Base-by-base conservation (phyloP, 2,888 invertebrate genomes). In the Zootermopsis nevadensis region DNA sequence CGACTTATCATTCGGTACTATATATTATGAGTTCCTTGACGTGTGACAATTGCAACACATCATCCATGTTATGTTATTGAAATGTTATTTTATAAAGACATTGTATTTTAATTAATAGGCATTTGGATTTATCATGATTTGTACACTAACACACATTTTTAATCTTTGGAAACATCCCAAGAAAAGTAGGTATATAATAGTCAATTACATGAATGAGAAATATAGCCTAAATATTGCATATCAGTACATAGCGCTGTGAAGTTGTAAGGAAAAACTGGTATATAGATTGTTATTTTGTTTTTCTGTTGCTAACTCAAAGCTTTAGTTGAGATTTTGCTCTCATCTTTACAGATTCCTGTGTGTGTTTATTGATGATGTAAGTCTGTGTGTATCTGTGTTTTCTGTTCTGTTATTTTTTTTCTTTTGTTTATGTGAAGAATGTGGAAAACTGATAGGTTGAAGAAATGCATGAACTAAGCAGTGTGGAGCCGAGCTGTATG, bases 221-320 rank as follows among this genome's bases (percentile, higher is more conserved):
- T 38, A 38, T 74, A 74, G 74, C 35, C 74, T 74, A 74, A 74
- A 74, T 42, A 74, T 38, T 74, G 74, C 74, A 74, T 74, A 74
- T 74, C 74, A 74, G n/a, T 74, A 38, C 12, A 27, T 67, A 67
- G 24, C 4, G 15, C 53, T 15, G 19, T 53, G 53, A 24, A 72
- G 15, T 72, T 72, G 7, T 35, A 74, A 38, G 38, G 33, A n/a
- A 7, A 38, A 42, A 38, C 8, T n/a, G 24, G 4, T 38, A 38
- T n/a, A 74, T 24, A 74, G 74, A 22, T 31, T 53, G 27, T 60
- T 60, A 60, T 60, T 60, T 60, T 60, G 2, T 60, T 60, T 27
- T 60, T 69, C 33, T 69, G 33, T 69, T 69, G 31, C 33, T 69
- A 69, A 4, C 33, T 31, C n/a, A 60, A 33, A 69, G 22, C 24